Conservation (phyloP, 2,113 vertebrate genomes). For the Amphiprion ocellaris region DNA sequence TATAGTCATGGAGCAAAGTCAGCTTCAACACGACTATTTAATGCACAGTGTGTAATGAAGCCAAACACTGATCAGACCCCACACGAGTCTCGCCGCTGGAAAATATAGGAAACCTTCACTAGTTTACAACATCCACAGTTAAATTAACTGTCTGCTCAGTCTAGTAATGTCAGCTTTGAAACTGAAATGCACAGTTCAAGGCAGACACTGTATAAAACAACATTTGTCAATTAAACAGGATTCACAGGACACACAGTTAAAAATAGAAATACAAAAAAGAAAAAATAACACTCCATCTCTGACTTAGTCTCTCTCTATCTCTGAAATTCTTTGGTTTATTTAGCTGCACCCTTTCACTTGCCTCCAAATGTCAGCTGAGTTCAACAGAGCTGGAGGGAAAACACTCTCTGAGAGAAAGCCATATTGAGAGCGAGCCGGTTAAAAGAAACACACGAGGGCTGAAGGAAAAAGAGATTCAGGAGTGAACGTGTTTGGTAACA, state of each 20-base stretch:
- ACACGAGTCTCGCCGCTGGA: slow-evolving; percentile 1
- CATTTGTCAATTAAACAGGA: slow-evolving; percentile 40
- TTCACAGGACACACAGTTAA: slow-evolving; percentile 32
- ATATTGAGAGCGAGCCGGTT: slow-evolving; percentile 36
- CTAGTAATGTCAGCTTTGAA: slow-evolving; percentile 6
- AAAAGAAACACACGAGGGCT: slow-evolving; percentile 32
- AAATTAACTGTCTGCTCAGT: slow-evolving; percentile 22
- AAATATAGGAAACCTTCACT: slow-evolving; percentile 10
- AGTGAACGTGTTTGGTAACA: slow-evolving; percentile 33
- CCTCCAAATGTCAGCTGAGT: slow-evolving; percentile 61
- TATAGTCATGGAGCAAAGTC: neutral
- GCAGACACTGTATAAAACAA: slow-evolving; percentile 14
- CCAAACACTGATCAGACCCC: neutral
- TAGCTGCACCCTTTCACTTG: slow-evolving; percentile 49
- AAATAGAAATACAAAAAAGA: slow-evolving; percentile 17
- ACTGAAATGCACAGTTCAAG: slow-evolving; percentile 2
- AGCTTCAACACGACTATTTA: neutral
- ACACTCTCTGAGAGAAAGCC: slow-evolving; percentile 40
- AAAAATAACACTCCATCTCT: neutral
- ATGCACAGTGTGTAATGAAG: neutral
- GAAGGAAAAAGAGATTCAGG: neutral
- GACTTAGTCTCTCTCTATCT: slow-evolving; percentile 7
- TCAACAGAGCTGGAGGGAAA: slow-evolving; percentile 63
- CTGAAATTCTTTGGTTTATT: slow-evolving; percentile 54
- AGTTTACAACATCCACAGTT: slow-evolving; percentile 28